phyloP scores from a whole-genome alignment of 23 tunicate species.

The Ascidia mentula region DNA sequence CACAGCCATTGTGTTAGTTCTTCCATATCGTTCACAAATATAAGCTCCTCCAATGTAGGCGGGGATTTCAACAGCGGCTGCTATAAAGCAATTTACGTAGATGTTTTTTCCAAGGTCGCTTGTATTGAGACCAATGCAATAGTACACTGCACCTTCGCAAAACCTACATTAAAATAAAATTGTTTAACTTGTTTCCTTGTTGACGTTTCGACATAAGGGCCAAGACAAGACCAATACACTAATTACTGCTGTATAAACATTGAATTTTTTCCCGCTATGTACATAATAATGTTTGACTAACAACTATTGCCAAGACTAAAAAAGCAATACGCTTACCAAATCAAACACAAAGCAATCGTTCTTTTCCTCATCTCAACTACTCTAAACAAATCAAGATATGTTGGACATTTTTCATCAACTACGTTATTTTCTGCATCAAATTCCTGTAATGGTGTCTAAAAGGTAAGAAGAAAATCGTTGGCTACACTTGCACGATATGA shows the following conservation, averaged over 20 bases:
- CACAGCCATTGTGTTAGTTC: background rate
- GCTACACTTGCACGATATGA: background rate
- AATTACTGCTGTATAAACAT: background rate
- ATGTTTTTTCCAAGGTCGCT: background rate
- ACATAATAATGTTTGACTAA: background rate
- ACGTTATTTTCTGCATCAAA: background rate
- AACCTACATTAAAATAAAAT: background rate
- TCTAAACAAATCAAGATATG: background rate
- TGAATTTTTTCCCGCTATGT: background rate
- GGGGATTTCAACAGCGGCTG: constrained; percentile 6
- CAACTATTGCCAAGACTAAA: background rate
- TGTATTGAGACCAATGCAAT: background rate
- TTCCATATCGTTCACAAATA: background rate
- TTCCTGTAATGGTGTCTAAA: background rate
- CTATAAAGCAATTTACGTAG: background rate
- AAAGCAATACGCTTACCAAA: background rate
- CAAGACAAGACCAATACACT: background rate
- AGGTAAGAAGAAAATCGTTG: background rate
- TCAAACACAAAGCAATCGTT: background rate
- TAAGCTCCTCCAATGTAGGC: background rate
- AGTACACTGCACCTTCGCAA: background rate
- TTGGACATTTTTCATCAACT: background rate
- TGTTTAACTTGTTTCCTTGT: background rate
- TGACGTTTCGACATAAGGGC: background rate
- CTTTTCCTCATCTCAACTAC: background rate